These are phyloP conservation scores for Pelmatolapia mariae DNA, from an alignment of 2,113 vertebrate genomes.

Conservation along the genomic window DNA sequence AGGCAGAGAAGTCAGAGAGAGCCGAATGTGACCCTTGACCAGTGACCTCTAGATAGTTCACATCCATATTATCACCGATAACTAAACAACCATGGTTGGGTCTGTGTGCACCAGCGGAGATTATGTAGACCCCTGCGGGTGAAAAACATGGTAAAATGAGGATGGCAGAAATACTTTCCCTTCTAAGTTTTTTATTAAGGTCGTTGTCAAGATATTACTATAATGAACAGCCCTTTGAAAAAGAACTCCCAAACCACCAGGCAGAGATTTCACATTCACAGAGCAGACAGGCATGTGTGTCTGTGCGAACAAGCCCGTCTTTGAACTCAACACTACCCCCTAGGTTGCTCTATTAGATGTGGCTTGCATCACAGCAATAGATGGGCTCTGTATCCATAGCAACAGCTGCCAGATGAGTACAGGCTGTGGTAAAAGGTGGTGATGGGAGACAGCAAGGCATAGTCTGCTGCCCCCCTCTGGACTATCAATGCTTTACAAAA, in stretches of 20 bases:
- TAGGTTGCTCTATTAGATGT: constrained; percentile 39
- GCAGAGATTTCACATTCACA: not conserved
- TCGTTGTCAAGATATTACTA: not conserved
- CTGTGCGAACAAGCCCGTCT: not conserved
- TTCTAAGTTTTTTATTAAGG: not conserved
- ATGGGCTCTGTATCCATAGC: constrained; percentile 80
- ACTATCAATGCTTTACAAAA: constrained; percentile 36
- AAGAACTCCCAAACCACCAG: not conserved
- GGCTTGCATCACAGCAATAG: constrained; percentile 48
- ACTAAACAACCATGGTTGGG: not conserved
- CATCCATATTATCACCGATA: not conserved
- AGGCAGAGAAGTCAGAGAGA: not conserved
- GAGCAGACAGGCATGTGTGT: not conserved
- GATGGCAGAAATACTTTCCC: not conserved
- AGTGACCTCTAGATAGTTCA: not conserved
- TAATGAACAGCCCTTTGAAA: not conserved
- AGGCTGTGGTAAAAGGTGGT: constrained; percentile 10
- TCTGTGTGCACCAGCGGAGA: not conserved
- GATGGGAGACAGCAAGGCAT: constrained; percentile 37
- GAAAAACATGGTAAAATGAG: not conserved
- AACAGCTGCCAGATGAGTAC: constrained; percentile 76
- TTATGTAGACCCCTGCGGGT: not conserved
- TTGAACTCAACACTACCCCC: constrained; percentile 67
- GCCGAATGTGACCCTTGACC: not conserved
- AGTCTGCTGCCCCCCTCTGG: constrained; percentile 80